Percentiles rank a stretch among this genome's conserved stretches.
These are phyloP conservation scores for Clarias magur DNA, from an alignment of 2,113 vertebrate genomes.

Conservation along the genomic window DNA sequence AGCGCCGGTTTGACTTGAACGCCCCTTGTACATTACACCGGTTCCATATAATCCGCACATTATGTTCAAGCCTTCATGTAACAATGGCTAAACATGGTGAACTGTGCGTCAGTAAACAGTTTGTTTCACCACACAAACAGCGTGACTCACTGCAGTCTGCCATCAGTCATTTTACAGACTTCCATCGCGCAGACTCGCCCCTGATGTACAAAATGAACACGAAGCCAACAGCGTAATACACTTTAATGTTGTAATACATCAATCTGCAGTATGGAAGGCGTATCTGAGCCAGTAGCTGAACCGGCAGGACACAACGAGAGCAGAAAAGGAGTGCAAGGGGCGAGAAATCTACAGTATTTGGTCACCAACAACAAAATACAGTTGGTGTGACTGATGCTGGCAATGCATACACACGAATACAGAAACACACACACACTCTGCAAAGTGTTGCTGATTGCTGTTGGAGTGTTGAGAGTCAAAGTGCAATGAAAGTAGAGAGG, in stretches of 20 bases:
- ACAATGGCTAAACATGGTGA: too few species aligned
- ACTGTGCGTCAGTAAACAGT: constrained; percentile 16
- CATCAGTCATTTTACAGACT: constrained; percentile 5
- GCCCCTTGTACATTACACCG: too few species aligned
- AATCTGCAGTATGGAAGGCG: background rate
- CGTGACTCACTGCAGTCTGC: constrained; percentile 15
- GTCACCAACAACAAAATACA: background rate
- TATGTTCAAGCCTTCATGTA: too few species aligned
- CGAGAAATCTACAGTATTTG: background rate
- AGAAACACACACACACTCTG: background rate
- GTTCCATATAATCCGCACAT: too few species aligned
- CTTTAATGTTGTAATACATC: background rate
- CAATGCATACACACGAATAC: background rate
- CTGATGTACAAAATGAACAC: background rate
- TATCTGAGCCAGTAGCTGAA: background rate
- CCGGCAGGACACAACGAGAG: background rate
- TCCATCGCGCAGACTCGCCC: background rate
- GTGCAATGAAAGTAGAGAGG: background rate
- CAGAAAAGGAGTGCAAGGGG: background rate
- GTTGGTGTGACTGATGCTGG: background rate
- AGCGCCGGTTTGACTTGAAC: too few species aligned
- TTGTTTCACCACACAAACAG: constrained; percentile 33
- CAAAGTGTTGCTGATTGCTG: background rate
- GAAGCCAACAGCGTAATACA: background rate
- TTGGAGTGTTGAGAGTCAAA: background rate